phyloP scores from a whole-genome alignment of 2,888 invertebrate genomes.

The Galerucella calmariensis region DNA sequence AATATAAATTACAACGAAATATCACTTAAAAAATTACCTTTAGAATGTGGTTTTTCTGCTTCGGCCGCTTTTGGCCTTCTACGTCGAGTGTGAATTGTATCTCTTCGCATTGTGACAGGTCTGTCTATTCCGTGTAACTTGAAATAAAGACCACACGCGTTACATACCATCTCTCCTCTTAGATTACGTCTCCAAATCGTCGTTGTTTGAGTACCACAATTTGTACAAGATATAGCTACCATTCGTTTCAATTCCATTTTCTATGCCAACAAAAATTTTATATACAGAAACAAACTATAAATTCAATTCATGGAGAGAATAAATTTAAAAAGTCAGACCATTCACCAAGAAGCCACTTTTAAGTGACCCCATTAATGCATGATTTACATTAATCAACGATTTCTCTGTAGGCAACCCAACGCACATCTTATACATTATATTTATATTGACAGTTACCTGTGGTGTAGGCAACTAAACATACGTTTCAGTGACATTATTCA shows the following conservation, averaged over 20 bases:
- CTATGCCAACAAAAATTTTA: constrained; percentile 15
- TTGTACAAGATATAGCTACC: constrained; percentile 88
- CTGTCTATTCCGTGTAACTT: constrained; percentile 95
- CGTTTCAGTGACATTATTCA: no score
- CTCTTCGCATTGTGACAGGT: constrained; percentile 94
- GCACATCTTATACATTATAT: no score
- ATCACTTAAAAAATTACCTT: constrained; percentile 18
- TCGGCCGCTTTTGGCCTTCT: constrained; percentile 79
- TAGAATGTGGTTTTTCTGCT: constrained; percentile 45
- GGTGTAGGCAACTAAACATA: no score
- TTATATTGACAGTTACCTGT: no score
- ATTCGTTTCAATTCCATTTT: constrained; percentile 64
- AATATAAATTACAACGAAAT: not conserved
- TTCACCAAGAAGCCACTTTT: no score
- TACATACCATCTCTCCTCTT: constrained; percentile 98
- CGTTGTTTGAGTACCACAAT: constrained; percentile 97
- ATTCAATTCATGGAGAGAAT: not conserved
- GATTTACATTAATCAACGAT: no score
- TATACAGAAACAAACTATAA: not conserved
- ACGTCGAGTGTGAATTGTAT: constrained; percentile 94
- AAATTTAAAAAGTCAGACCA: not conserved
- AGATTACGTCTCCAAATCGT: constrained; percentile 97
- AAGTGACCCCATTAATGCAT: no score
- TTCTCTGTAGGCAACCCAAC: no score
- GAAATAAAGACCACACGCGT: constrained; percentile 97